phyloP scores from a whole-genome alignment of 2,888 invertebrate species.

The Dryocosmus kuriphilus region DNA sequence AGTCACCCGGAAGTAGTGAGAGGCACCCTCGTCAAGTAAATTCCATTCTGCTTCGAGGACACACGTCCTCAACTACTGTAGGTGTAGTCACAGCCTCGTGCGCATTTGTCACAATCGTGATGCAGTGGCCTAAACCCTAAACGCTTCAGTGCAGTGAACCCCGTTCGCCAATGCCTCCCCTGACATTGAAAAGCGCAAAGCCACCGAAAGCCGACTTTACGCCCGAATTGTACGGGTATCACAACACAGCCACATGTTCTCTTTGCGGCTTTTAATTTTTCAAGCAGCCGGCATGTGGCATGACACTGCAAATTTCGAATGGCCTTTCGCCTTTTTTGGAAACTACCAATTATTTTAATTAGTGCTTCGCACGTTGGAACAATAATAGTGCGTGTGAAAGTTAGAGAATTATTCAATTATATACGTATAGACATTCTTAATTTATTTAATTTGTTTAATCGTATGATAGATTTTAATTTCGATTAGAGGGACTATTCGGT shows the following conservation, averaged over 20 bases:
- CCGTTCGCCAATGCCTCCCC: neutral
- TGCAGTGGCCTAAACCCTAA: neutral
- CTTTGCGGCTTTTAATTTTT: constrained; percentile 5
- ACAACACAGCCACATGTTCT: constrained; percentile 10
- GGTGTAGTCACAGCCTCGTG: neutral
- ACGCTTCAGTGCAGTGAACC: neutral
- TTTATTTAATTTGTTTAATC: no score
- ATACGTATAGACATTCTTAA: no score
- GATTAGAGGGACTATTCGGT: no score
- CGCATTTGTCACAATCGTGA: constrained; percentile 9
- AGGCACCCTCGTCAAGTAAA: constrained; percentile 43
- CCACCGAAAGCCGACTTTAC: constrained; percentile 25
- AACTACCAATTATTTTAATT: no score
- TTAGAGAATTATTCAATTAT: no score
- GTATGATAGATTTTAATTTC: no score
- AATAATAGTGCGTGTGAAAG: no score
- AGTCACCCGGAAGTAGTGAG: constrained; percentile 40
- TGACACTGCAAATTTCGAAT: neutral
- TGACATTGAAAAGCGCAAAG: constrained; percentile 5
- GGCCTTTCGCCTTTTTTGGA: no score
- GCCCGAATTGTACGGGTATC: constrained; percentile 2
- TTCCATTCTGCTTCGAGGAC: constrained; percentile 3
- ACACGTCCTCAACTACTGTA: constrained; percentile 9
- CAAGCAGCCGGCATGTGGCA: neutral
- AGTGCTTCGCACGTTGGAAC: no score